phyloP scores from a whole-genome alignment of 2,797 vertebrate species.

The Oreortyx pictus region DNA sequence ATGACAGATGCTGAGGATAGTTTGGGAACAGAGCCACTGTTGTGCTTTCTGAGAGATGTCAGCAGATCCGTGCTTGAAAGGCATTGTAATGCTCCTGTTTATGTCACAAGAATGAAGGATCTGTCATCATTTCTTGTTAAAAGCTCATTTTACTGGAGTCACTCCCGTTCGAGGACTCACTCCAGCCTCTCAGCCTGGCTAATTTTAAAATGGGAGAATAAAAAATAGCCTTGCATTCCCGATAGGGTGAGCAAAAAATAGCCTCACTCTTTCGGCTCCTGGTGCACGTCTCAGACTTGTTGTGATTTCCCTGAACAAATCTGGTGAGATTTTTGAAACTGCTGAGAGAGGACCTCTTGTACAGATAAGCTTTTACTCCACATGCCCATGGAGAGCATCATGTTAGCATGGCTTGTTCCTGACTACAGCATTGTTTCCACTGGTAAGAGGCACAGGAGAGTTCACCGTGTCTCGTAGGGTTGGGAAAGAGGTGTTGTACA shows the following conservation, averaged over 20 bases:
- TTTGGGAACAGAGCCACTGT: constrained; percentile 28
- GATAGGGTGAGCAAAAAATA: background rate
- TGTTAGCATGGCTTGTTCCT: background rate
- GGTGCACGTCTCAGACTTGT: constrained; percentile 34
- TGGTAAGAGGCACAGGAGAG: constrained; percentile 18
- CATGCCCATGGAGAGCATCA: background rate
- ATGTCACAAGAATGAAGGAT: constrained; percentile 59
- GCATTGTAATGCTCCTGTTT: constrained; percentile 60
- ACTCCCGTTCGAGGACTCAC: constrained; percentile 66
- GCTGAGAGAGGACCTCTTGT: constrained; percentile 16
- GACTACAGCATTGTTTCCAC: background rate
- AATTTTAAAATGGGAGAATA: constrained; percentile 58
- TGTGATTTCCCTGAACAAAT: constrained; percentile 53
- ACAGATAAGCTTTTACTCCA: constrained; percentile 1
- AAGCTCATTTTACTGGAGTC: constrained; percentile 58
- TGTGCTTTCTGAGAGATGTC: constrained; percentile 51
- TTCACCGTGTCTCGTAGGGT: background rate
- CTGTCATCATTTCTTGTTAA: constrained; percentile 63
- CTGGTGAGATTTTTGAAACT: constrained; percentile 47
- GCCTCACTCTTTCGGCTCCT: background rate
- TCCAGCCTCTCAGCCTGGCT: constrained; percentile 52
- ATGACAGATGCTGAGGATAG: constrained; percentile 51
- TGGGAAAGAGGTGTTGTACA: background rate
- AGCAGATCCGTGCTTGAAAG: constrained; percentile 63
- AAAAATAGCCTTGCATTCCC: constrained; percentile 46